Evolutionary conservation across 2,888 invertebrate genomes (phyloP).

Genomic region (Xestia rhomboidea): DNA sequence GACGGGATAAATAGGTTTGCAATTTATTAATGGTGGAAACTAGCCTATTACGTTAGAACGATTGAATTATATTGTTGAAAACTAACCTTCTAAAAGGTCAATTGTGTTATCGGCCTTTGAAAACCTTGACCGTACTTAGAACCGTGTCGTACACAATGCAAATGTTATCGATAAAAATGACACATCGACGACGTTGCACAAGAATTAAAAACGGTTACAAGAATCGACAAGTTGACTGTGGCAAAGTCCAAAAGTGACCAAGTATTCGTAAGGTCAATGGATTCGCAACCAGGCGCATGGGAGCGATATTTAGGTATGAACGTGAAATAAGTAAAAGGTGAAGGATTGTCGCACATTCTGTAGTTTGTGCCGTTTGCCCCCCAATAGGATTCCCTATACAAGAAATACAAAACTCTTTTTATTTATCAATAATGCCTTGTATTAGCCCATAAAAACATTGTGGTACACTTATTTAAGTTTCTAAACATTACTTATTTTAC

Average conservation of each 20-base stretch:
- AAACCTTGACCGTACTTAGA: slow-evolving; percentile 32
- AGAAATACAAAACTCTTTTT: no score
- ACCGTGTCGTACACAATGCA: slow-evolving; percentile 9
- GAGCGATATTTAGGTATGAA: neutral
- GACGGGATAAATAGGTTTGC: no score
- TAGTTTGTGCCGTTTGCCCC: neutral
- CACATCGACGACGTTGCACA: slow-evolving; percentile 18
- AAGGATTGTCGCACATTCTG: neutral
- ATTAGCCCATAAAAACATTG: no score
- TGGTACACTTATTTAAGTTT: no score
- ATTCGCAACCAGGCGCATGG: neutral
- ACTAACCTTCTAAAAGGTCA: slow-evolving; percentile 11
- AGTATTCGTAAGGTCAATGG: slow-evolving; percentile 30
- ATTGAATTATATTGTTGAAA: neutral
- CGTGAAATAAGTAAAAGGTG: neutral
- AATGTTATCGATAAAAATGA: slow-evolving; percentile 25
- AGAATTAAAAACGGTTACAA: slow-evolving; percentile 23
- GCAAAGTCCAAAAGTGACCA: slow-evolving; percentile 25
- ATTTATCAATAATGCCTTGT: no score
- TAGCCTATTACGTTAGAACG: no score
- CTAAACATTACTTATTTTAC: no score
- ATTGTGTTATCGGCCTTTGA: neutral
- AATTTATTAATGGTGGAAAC: no score
- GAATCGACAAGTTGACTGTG: neutral
- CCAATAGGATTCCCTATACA: no score